phyloP scores from a whole-genome alignment of 2,888 invertebrate species.

The Nymphalis urticae region DNA sequence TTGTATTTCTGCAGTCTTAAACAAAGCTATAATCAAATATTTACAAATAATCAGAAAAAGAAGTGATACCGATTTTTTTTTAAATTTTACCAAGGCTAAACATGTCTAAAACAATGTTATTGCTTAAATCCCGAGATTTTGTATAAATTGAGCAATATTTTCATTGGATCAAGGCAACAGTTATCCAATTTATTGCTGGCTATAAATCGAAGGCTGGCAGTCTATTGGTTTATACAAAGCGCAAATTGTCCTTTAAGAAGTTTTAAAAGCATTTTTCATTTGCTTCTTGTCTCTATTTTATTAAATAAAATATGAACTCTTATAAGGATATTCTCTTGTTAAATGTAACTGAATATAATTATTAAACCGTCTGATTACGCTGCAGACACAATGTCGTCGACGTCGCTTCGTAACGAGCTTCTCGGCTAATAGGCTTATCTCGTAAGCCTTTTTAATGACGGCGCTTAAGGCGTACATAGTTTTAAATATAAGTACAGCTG shows the following conservation, averaged over 20 bases:
- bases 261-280: background rate
- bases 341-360: background rate
- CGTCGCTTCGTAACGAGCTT: conserved; percentile 22
- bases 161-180: background rate
- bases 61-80: too few relatives aligned
- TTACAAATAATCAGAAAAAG: too few relatives aligned
- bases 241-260: background rate
- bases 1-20: too few relatives aligned
- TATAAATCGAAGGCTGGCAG: background rate
- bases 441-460: conserved; percentile 34
- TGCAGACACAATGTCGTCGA: conserved; percentile 9
- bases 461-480: conserved; percentile 18
- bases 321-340: too few relatives aligned
- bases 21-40: too few relatives aligned
- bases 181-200: conserved; percentile 5
- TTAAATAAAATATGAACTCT: too few relatives aligned
- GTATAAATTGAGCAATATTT: background rate
- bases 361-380: conserved; percentile 7
- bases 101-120: too few relatives aligned
- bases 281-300: too few relatives aligned
- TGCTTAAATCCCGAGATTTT: background rate
- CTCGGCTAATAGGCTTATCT: conserved; percentile 32
- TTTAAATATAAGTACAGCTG: conserved; percentile 14
- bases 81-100: too few relatives aligned
- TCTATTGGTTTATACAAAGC: background rate